Base-by-base conservation (phyloP, 1,140 invertebrate genomes). In the Bombus breviceps region DNA sequence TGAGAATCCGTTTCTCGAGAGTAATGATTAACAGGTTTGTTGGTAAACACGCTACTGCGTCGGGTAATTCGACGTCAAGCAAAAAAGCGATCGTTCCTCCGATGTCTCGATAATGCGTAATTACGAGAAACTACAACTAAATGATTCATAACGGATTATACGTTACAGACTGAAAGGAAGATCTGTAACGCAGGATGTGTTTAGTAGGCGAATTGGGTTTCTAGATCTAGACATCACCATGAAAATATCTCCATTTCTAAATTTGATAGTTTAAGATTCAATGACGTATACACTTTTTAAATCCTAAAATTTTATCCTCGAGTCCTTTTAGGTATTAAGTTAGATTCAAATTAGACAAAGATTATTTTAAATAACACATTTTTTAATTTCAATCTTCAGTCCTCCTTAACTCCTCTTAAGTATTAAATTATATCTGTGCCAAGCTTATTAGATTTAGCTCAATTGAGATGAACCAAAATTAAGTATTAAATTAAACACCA, bases 81-180 rank as follows among this genome's bases (percentile, higher is more conserved):
- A 64, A 81, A 74, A 73, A 81, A 18, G 12, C 28, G 28, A 28
- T 15, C 15, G 4, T 74, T 53, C 41, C 10, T 13, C n/a, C 41
- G 25, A 34, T 72, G 12, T n/a, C 8, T 22, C 53, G 18, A 12
- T 57, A 43, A 28, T 39, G 59, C 62, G 10, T 73, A 82, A 71
- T 77, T 74, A 34, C 32, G 73, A 83, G 73, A 77, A 76, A 83
- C 73, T 83, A 47, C 78, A 34, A 53, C 25, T 10, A 66, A 83
- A 66, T 74, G 81, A 77, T 66, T 83, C 43, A 43, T 68, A 83
- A 83, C 59, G 57, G 53, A 81, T 81, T 76, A 83, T 76, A 83
- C 18, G 43, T 76, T 74, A 18, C 53, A 13, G 3, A 13, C 39
- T 72, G 28, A 41, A 41, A 72, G 37, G 32, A 32, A 41, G n/a